Evolutionary conservation across 1,140 invertebrate genomes (phyloP), one percentile per base, ranked within the genome.

Genomic region (Bilobella aurantiaca): DNA sequence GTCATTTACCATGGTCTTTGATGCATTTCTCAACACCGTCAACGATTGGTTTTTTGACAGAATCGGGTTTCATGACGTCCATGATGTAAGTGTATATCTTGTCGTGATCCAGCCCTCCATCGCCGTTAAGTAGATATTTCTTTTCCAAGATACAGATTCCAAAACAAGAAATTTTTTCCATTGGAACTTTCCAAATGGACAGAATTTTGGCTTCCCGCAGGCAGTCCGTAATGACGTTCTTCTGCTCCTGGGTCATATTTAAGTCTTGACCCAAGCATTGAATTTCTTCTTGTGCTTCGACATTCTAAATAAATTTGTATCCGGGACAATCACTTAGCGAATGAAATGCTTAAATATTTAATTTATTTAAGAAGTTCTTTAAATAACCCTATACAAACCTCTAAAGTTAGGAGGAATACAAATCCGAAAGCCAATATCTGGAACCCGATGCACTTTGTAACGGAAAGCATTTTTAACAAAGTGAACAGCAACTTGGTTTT

Each of bases 21-120:
- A 67, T 62, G 47, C 65, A 67, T 32, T 67, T 67, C 31, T 62
- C 59, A 3, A 53, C 60, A 23, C 65, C 65, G 18, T 67, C 65
- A 16, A 49, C 53, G 28, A 67, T 14, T 23, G 65, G 65, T 18
- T 56, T 57, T 34, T 63, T 67, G 5, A 67, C 65, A 16, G 42
- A 31, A 23, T 67, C 65, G 8, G 65, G 65, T 30, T 67, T 62
- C 65, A 67, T 67, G 1, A 67, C 65, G 16, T 57, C 30, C 46
- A 46, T 58, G 31, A 67, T 63, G 58, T 67, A 67, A 2, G 31
- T 42, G 2, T 34, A 32, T 23, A 67, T 67, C 42, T 62, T 67
- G 47, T 67, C 65, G 32, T 67, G 59, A 30, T 62, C 65, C 37
- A 67, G 30, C 30, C 58, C 58, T 23, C 21, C 64, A n/a, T 46